Evolutionary conservation across 1,140 invertebrate genomes (phyloP).

Genomic region (Panagrolaimus sp.): DNA sequence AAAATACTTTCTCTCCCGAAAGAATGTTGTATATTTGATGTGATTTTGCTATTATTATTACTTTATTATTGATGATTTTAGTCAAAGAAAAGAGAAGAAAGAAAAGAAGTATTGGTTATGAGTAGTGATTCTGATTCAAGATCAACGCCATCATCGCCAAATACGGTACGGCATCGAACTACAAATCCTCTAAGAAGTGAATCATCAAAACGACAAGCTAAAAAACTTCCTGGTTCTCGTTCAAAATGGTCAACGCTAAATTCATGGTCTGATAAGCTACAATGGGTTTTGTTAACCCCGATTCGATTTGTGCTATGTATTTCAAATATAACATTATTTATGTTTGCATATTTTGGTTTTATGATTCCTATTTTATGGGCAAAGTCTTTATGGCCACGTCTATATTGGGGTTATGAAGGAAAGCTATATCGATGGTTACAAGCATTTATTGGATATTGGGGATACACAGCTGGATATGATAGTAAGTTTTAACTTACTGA

Average conservation of each 20-base stretch:
- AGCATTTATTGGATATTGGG: slow-evolving; percentile 76
- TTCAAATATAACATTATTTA: slow-evolving; percentile 48
- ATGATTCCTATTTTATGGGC: slow-evolving; percentile 52
- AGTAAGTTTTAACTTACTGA: slow-evolving; percentile 66
- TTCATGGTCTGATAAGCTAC: slow-evolving; percentile 18
- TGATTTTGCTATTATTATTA: no score
- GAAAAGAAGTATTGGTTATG: not conserved
- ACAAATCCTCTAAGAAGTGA: not conserved
- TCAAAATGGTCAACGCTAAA: slow-evolving; percentile 32
- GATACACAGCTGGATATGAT: slow-evolving; percentile 78
- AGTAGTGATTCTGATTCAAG: not conserved
- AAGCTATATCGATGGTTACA: slow-evolving; percentile 82
- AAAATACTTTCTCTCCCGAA: no score
- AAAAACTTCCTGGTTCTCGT: slow-evolving; percentile 36
- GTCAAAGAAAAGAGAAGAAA: no score
- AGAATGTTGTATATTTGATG: no score
- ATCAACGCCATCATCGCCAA: not conserved
- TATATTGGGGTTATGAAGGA: slow-evolving; percentile 83
- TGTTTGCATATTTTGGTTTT: slow-evolving; percentile 57
- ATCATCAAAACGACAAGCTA: not conserved
- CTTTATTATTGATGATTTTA: no score
- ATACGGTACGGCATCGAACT: not conserved
- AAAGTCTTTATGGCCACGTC: slow-evolving; percentile 65
- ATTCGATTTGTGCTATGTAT: slow-evolving; percentile 48
- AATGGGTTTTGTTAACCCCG: slow-evolving; percentile 45